Percentiles rank a stretch among this genome's conserved stretches.
These are phyloP conservation scores for Phataginus tricuspis DNA, from an alignment of 2,797 vertebrate genomes.

Conservation along the genomic window DNA sequence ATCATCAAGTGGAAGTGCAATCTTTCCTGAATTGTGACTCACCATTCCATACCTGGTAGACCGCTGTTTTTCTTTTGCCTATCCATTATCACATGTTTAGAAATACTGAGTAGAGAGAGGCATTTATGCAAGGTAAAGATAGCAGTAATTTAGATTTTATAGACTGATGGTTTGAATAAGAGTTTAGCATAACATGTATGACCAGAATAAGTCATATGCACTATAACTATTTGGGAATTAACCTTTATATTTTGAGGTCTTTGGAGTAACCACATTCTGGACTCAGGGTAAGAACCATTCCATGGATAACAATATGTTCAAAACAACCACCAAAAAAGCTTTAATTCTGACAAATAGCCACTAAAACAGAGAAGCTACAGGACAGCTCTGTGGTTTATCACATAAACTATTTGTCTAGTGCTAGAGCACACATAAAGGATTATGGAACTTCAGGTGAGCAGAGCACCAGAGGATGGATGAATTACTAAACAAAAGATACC, in stretches of 20 bases:
- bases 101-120: background rate
- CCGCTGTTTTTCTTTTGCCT: background rate
- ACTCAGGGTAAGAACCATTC: constrained; percentile 21
- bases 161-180: constrained; percentile 1
- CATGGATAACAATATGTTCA: constrained; percentile 55
- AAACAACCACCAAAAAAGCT: constrained; percentile 56
- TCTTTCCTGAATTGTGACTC: constrained; percentile 5
- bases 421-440: constrained; percentile 75
- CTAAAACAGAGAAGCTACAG: constrained; percentile 73
- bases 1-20: constrained; percentile 27
- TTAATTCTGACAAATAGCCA: constrained; percentile 64
- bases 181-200: constrained; percentile 18
- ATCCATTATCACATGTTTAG: background rate
- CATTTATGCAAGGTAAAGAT: background rate
- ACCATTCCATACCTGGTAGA: background rate
- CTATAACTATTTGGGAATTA: background rate
- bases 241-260: constrained; percentile 26
- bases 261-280: background rate
- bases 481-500: constrained; percentile 76
- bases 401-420: constrained; percentile 76
- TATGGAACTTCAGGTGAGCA: constrained; percentile 76
- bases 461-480: constrained; percentile 76
- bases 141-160: constrained; percentile 3
- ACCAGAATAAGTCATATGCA: constrained; percentile 30
- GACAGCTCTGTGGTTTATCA: constrained; percentile 67